These are phyloP conservation scores for Microchrysa polita DNA, from an alignment of 2,888 invertebrate species.

Conservation along the genomic window DNA sequence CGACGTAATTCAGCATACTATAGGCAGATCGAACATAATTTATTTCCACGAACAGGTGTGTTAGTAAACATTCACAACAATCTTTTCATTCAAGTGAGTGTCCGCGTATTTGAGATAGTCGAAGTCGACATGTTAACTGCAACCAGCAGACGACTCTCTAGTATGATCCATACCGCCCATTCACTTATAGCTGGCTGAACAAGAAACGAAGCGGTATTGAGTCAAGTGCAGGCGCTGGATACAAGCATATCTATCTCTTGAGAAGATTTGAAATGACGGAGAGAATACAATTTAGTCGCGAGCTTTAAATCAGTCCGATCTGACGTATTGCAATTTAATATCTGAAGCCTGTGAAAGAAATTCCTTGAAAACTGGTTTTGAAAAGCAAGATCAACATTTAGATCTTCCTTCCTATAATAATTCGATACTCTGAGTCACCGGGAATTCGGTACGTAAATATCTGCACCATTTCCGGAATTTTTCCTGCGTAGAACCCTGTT, in stretches of 20 bases:
- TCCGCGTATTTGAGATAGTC: no score
- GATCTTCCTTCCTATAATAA: not conserved
- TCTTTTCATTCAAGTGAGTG: not conserved
- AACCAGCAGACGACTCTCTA: no score
- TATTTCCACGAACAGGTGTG: conserved; percentile 14
- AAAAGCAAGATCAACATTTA: not conserved
- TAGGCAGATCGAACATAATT: no score
- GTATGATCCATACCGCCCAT: not conserved
- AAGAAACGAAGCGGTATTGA: not conserved
- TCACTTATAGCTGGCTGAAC: conserved; percentile 2
- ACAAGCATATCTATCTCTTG: not conserved
- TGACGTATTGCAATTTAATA: conserved; percentile 38
- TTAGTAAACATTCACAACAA: conserved; percentile 13
- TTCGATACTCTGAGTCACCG: not conserved
- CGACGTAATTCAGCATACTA: no score
- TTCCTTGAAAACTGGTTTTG: conserved; percentile 16
- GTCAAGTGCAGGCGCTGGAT: no score
- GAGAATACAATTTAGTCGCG: conserved; percentile 43
- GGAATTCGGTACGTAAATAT: no score
- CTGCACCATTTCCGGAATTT: no score
- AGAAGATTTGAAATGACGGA: not conserved
- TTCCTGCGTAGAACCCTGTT: not conserved
- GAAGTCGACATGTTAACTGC: no score
- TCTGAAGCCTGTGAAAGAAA: not conserved
- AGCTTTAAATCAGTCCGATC: conserved; percentile 45